Evolutionary conservation across 2,888 invertebrate species (phyloP).

Genomic region (Tinea semifulvella): DNA sequence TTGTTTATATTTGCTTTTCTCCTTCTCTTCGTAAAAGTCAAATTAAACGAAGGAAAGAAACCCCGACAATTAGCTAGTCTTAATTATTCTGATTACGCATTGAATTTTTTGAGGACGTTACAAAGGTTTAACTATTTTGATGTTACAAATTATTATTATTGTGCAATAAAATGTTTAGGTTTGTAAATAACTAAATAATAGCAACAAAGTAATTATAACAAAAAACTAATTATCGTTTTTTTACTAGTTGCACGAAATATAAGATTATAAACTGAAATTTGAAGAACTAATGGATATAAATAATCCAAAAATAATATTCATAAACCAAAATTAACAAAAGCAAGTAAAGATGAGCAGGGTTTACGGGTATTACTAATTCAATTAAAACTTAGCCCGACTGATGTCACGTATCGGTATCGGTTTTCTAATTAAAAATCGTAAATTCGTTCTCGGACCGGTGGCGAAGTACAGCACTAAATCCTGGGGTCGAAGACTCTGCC

Average conservation of each 20-base stretch:
- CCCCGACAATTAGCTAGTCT: slow-evolving; percentile 15
- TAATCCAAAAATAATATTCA: not conserved
- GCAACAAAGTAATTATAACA: not conserved
- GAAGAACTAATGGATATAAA: slow-evolving; percentile 13
- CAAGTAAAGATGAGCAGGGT: not conserved
- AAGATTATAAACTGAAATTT: slow-evolving; percentile 16
- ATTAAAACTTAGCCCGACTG: slow-evolving; percentile 3
- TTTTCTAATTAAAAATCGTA: slow-evolving; percentile 45
- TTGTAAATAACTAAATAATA: not conserved
- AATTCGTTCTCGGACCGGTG: slow-evolving; percentile 24
- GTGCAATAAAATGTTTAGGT: not conserved
- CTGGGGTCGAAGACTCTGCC: slow-evolving; percentile 13
- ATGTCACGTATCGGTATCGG: slow-evolving; percentile 25
- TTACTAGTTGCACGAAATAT: slow-evolving; percentile 17
- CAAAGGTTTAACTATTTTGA: slow-evolving; percentile 8
- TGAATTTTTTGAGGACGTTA: slow-evolving; percentile 16
- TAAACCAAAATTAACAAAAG: not conserved
- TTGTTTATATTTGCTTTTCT: not conserved
- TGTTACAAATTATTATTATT: not conserved
- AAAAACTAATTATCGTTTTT: too few species aligned
- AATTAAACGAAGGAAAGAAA: slow-evolving; percentile 1
- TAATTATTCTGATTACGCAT: slow-evolving; percentile 21
- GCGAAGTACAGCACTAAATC: slow-evolving; percentile 11
- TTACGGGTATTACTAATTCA: slow-evolving; percentile 3
- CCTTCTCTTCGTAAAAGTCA: not conserved